Conservation (phyloP, 1,140 invertebrate species). For the Tetranychus cinnabarinus region DNA sequence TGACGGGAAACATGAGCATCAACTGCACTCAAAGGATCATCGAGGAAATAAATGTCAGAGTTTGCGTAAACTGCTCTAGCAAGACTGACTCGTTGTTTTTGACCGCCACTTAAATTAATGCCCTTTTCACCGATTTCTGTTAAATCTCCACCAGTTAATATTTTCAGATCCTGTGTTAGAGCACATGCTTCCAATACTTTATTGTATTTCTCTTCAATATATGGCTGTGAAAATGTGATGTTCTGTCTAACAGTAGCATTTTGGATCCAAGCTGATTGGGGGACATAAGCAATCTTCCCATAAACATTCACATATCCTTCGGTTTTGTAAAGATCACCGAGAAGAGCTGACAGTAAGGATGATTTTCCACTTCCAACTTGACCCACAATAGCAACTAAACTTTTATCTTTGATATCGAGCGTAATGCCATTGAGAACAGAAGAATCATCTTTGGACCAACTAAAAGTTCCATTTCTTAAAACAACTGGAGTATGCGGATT, state of each 20-base stretch:
- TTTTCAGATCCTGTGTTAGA: conserved; percentile 13
- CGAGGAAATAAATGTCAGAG: conserved; percentile 20
- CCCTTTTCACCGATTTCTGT: conserved; percentile 75
- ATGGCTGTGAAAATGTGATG: conserved; percentile 24
- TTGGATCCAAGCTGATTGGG: conserved; percentile 34
- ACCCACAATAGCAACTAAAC: conserved; percentile 24
- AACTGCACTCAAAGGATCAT: conserved; percentile 40
- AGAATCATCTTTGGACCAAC: conserved; percentile 17
- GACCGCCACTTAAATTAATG: conserved; percentile 10
- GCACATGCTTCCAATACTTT: conserved; percentile 17
- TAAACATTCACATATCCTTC: conserved; percentile 12
- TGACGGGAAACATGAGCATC: conserved; percentile 86
- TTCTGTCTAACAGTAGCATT: conserved; percentile 34
- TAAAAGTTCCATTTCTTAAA: conserved; percentile 25
- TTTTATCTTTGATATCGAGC: conserved; percentile 15
- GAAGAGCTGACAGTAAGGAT: conserved; percentile 25
- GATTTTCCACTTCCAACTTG: conserved; percentile 26
- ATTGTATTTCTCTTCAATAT: conserved; percentile 24
- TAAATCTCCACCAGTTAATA: conserved; percentile 35
- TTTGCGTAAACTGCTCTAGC: conserved; percentile 16
- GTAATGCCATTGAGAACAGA: conserved; percentile 13
- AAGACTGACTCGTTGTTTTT: conserved; percentile 15
- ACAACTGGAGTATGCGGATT: conserved; percentile 15
- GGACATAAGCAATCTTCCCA: conserved; percentile 23
- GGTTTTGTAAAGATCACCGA: conserved; percentile 22